Evolutionary conservation across 2,888 invertebrate species (phyloP).

Genomic region (Geotrupes spiniger): DNA sequence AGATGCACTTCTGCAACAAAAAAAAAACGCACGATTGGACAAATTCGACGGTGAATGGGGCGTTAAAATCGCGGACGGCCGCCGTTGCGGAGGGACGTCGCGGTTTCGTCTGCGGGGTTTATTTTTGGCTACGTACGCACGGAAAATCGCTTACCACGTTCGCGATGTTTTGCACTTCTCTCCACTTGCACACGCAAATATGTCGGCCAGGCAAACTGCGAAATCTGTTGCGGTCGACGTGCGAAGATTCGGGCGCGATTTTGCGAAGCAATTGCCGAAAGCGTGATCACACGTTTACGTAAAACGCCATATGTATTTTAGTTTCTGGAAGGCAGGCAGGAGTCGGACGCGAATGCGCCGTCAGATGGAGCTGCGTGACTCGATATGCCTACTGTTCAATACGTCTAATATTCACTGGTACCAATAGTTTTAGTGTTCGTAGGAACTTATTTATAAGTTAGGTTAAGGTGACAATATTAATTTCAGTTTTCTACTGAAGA

Average conservation of each 20-base stretch:
- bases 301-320: conserved; percentile 16
- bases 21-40: conserved; percentile 1
- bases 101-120: not conserved
- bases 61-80: not conserved
- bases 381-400: too few relatives aligned
- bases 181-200: not conserved
- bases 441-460: too few relatives aligned
- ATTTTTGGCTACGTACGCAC: not conserved
- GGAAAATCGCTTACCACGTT: conserved; percentile 1
- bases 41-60: not conserved
- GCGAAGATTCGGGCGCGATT: not conserved
- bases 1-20: not conserved
- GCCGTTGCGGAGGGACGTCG: not conserved
- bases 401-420: too few relatives aligned
- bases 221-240: not conserved
- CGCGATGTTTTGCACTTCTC: not conserved
- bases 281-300: conserved; percentile 8
- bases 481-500: too few relatives aligned
- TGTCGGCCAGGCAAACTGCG: not conserved
- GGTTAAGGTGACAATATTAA: too few relatives aligned
- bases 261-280: not conserved
- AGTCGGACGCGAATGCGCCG: too few relatives aligned
- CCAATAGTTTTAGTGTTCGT: too few relatives aligned
- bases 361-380: too few relatives aligned
- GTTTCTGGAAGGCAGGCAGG: not conserved